phyloP scores from a whole-genome alignment of 2,113 vertebrate species.

The Cryptomyrus ogoouensis region DNA sequence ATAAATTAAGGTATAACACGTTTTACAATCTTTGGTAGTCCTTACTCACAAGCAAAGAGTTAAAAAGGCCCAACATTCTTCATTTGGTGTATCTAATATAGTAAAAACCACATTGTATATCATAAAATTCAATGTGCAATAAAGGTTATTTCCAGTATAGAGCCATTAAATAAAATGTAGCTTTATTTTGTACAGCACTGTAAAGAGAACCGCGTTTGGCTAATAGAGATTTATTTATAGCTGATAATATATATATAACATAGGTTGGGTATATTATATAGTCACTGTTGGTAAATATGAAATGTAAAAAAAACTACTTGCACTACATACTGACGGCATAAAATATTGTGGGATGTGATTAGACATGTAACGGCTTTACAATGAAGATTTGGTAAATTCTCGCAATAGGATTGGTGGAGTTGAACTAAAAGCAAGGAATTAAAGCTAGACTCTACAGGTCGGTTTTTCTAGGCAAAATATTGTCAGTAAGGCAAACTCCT shows the following conservation, averaged over 20 bases:
- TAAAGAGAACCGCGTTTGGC: not conserved
- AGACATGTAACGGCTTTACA: not conserved
- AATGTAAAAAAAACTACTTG: not conserved
- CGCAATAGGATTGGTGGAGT: not conserved
- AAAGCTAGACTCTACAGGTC: not conserved
- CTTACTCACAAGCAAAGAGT: not conserved
- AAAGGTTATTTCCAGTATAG: conserved; percentile 10
- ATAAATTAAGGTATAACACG: conserved; percentile 22
- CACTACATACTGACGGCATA: not conserved
- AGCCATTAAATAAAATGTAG: conserved; percentile 10
- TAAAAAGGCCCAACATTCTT: not conserved
- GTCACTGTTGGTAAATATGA: not conserved
- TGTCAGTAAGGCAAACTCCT: not conserved
- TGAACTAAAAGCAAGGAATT: not conserved
- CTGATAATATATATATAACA: not conserved
- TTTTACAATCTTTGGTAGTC: conserved; percentile 22
- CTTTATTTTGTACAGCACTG: conserved; percentile 1
- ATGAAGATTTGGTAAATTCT: not conserved
- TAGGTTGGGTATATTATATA: not conserved
- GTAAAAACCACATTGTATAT: conserved; percentile 10
- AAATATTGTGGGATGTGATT: not conserved
- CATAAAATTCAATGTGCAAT: conserved; percentile 6
- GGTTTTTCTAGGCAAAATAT: not conserved
- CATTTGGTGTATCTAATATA: not conserved
- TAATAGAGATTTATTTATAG: conserved; percentile 4